Percentiles rank a stretch among this genome's conserved stretches.
Evolutionary conservation across 1,140 invertebrate genomes (phyloP).

Genomic region (Riptortus pedestris): DNA sequence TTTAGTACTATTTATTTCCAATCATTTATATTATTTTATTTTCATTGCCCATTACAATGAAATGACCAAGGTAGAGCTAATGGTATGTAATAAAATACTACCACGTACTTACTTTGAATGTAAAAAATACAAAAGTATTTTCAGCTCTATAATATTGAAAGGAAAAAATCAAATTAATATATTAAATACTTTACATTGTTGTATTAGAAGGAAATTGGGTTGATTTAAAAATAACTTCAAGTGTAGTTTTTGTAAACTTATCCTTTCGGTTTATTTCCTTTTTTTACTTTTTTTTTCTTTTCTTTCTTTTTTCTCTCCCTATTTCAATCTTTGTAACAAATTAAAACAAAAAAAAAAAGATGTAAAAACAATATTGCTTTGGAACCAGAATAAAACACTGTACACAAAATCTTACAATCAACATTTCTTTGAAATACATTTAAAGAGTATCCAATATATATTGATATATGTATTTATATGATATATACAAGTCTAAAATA

Average conservation of each 20-base stretch:
- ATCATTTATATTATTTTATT: too few species aligned
- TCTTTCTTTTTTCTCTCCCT: neutral
- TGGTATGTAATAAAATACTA: too few species aligned
- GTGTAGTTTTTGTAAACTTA: neutral
- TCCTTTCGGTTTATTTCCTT: constrained; percentile 13
- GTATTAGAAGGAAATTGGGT: neutral
- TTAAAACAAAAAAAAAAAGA: neutral
- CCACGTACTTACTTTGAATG: too few species aligned
- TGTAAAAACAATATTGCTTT: constrained; percentile 7
- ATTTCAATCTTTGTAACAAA: neutral
- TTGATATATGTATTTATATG: constrained; percentile 18
- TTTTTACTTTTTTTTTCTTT: neutral
- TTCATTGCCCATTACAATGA: too few species aligned
- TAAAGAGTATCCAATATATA: constrained; percentile 18
- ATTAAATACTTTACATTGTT: too few species aligned
- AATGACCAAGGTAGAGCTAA: too few species aligned
- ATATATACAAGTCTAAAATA: constrained; percentile 17
- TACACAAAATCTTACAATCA: constrained; percentile 12
- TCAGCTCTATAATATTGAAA: too few species aligned
- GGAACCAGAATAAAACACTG: constrained; percentile 10
- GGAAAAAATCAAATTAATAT: too few species aligned
- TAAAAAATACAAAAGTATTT: too few species aligned
- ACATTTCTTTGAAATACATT: constrained; percentile 8
- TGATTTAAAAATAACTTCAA: neutral
- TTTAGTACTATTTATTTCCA: too few species aligned